Evolutionary conservation across 2,113 vertebrate genomes (phyloP).

Genomic region (Pedionomus torquatus): DNA sequence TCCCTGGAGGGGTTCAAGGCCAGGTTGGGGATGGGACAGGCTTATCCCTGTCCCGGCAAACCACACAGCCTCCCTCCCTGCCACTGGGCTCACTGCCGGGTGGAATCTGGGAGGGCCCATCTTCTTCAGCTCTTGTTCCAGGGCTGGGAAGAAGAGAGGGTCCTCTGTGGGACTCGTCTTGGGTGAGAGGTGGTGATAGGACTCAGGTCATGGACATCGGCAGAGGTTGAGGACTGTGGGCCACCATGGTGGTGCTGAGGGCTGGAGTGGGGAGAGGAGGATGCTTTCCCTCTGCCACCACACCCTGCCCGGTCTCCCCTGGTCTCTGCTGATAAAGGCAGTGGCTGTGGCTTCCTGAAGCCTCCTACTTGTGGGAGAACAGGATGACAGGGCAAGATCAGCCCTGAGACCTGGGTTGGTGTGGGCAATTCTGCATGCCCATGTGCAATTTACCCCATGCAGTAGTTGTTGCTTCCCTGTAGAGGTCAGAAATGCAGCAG

Average conservation of each 20-base stretch:
- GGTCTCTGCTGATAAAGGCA: background rate
- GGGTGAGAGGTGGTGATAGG: background rate
- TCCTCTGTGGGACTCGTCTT: background rate
- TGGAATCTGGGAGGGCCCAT: background rate
- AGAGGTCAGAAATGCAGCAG: constrained; percentile 57
- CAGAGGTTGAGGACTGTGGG: fast-evolving
- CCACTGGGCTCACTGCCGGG: background rate
- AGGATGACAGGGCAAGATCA: background rate
- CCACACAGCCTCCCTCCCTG: background rate
- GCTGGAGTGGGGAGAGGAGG: background rate
- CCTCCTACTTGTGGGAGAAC: background rate
- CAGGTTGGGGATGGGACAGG: background rate
- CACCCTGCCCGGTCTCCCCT: background rate
- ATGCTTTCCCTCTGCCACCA: background rate
- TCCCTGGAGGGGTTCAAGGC: background rate
- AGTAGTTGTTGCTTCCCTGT: constrained; percentile 33
- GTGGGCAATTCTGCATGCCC: background rate
- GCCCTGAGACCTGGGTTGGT: fast-evolving
- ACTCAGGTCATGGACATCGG: fast-evolving
- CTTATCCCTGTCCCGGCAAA: background rate
- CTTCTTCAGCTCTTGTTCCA: background rate
- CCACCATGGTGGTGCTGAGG: fast-evolving
- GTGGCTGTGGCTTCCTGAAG: fast-evolving
- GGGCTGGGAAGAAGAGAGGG: background rate
- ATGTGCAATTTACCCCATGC: background rate